Evolutionary conservation across 2,888 invertebrate species (phyloP).

Genomic region (Orthosia gothica): DNA sequence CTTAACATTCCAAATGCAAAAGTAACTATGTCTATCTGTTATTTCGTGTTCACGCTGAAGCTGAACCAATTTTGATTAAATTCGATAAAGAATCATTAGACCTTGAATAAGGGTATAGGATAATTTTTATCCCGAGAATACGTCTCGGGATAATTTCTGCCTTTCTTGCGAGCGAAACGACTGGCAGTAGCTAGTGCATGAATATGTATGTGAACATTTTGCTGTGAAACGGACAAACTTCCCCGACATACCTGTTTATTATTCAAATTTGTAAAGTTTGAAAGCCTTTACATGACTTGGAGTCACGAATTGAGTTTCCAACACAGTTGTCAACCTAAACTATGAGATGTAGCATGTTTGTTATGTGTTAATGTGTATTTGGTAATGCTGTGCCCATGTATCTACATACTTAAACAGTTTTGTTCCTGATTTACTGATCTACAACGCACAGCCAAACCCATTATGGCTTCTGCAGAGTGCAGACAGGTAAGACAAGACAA

Average conservation of each 20-base stretch:
- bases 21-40: too few relatives aligned
- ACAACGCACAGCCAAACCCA: neutral
- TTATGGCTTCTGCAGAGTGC: neutral
- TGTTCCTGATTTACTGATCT: neutral
- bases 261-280: slow-evolving; percentile 47
- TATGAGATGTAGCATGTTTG: neutral
- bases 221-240: slow-evolving; percentile 42
- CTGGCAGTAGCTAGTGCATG: slow-evolving; percentile 23
- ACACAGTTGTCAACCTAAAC: slow-evolving; percentile 18
- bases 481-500: neutral
- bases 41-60: too few relatives aligned
- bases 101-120: too few relatives aligned
- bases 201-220: slow-evolving; percentile 37
- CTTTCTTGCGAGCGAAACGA: too few relatives aligned
- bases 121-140: too few relatives aligned
- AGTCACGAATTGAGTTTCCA: slow-evolving; percentile 36
- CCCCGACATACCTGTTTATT: slow-evolving; percentile 39
- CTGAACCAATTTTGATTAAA: too few relatives aligned
- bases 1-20: too few relatives aligned
- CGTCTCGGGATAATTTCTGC: too few relatives aligned
- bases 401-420: neutral
- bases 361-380: neutral
- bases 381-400: slow-evolving; percentile 20
- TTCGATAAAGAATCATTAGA: too few relatives aligned
- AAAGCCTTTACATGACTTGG: slow-evolving; percentile 24